These are phyloP conservation scores for Excalfactoria chinensis DNA, from an alignment of 2,113 vertebrate species.

Conservation along the genomic window DNA sequence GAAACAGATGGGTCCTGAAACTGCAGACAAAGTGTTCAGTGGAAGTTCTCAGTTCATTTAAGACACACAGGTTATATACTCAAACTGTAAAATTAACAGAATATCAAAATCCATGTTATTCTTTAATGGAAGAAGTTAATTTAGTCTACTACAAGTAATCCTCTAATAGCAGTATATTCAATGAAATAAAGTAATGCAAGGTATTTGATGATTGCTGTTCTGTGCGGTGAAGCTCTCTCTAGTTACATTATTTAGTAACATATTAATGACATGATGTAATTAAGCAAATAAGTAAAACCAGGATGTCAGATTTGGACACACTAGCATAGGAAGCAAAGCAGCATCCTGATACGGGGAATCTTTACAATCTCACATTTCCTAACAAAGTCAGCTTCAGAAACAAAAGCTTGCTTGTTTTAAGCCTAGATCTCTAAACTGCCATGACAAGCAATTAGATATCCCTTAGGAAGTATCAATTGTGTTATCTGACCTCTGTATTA, in stretches of 20 bases:
- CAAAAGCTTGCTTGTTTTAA: neutral
- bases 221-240: neutral
- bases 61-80: neutral
- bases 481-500: neutral
- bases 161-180: neutral
- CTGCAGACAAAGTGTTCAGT: constrained; percentile 6
- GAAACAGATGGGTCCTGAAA: neutral
- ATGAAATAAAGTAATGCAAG: neutral
- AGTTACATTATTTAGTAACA: neutral
- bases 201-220: neutral
- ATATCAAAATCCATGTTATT: neutral
- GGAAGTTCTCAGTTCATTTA: neutral
- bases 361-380: neutral
- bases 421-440: neutral
- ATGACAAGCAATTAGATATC: neutral
- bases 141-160: neutral
- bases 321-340: neutral
- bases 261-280: neutral
- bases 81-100: neutral
- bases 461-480: neutral
- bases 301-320: neutral
- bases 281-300: neutral
- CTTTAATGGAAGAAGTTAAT: neutral
- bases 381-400: neutral
- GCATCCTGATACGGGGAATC: neutral